A percentile compares a stretch with the other conserved stretches of the same genome.
Evolutionary conservation across 2,797 vertebrate genomes (phyloP).

Genomic region (Denticeps clupeoides): DNA sequence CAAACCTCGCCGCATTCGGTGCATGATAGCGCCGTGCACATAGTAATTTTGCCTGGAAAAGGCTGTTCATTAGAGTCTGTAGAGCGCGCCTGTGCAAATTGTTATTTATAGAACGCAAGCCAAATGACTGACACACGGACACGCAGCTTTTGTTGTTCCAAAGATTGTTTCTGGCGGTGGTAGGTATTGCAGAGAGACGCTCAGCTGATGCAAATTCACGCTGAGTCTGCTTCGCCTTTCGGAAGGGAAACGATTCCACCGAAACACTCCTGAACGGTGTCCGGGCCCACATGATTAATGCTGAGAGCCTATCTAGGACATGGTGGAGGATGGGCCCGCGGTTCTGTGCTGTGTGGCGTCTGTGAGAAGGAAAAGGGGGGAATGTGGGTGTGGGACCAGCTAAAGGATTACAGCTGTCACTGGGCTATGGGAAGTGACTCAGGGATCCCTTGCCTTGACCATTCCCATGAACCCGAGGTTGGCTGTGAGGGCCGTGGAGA

Average conservation of each 20-base stretch:
- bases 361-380: conserved; percentile 23
- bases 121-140: conserved; percentile 4
- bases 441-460: conserved; percentile 55
- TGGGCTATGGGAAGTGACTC: conserved; percentile 66
- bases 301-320: conserved; percentile 36
- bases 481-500: conserved; percentile 42
- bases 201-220: too few relatives aligned
- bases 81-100: conserved; percentile 13
- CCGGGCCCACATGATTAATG: conserved; percentile 37
- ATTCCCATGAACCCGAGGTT: conserved; percentile 69
- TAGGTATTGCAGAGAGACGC: too few relatives aligned
- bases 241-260: conserved; percentile 39
- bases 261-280: conserved; percentile 23
- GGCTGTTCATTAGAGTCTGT: conserved; percentile 12
- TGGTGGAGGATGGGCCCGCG: conserved; percentile 33
- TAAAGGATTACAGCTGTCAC: conserved; percentile 65
- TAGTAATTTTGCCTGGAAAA: conserved; percentile 17
- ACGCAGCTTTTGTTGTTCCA: too few relatives aligned
- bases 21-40: conserved; percentile 3
- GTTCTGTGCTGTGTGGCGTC: conserved; percentile 36
- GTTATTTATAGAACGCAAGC: conserved; percentile 16
- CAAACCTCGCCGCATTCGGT: conserved; percentile 7
- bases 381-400: conserved; percentile 5
- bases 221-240: too few relatives aligned
- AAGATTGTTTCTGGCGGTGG: too few relatives aligned